Evolutionary conservation across 2,797 vertebrate genomes (phyloP).

Genomic region (Hozukius guyotensis): DNA sequence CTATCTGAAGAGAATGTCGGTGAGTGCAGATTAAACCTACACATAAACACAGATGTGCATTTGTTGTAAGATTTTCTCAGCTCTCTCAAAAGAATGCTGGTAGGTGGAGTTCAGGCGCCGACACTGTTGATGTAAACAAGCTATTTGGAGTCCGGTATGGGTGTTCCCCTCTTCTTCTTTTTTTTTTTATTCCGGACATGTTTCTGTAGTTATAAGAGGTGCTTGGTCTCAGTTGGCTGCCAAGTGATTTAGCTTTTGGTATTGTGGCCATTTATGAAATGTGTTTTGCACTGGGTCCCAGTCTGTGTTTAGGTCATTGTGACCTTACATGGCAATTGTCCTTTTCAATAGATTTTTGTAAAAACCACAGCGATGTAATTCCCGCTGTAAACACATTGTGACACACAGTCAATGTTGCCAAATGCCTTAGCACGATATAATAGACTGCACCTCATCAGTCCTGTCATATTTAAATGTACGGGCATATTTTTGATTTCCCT

Average conservation of each 20-base stretch:
- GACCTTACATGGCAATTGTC: conserved; percentile 18
- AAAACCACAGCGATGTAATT: conserved; percentile 26
- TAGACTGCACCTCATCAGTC: not conserved
- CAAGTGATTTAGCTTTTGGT: conserved; percentile 65
- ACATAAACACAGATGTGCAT: conserved; percentile 6
- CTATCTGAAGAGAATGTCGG: conserved; percentile 98
- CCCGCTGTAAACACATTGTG: not conserved
- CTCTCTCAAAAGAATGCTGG: conserved; percentile 30
- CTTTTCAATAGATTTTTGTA: conserved; percentile 18
- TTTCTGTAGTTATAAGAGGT: conserved; percentile 64
- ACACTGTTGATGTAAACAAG: conserved; percentile 70
- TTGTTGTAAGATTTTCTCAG: conserved; percentile 20
- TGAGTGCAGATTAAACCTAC: conserved; percentile 76
- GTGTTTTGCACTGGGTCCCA: conserved; percentile 45
- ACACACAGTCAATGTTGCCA: not conserved
- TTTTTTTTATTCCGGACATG: conserved; percentile 52
- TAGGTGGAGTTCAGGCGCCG: conserved; percentile 50
- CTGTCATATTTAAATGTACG: not conserved
- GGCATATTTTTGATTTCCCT: not conserved
- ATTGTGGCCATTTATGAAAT: conserved; percentile 71
- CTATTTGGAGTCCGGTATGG: conserved; percentile 69
- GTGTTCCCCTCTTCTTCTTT: conserved; percentile 52
- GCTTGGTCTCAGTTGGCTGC: conserved; percentile 64
- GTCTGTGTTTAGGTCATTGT: conserved; percentile 42
- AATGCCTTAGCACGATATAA: not conserved